A percentile compares a stretch with the other conserved stretches of the same genome.
Conservation (phyloP, 2,797 vertebrate genomes). For the Momotus momota region DNA sequence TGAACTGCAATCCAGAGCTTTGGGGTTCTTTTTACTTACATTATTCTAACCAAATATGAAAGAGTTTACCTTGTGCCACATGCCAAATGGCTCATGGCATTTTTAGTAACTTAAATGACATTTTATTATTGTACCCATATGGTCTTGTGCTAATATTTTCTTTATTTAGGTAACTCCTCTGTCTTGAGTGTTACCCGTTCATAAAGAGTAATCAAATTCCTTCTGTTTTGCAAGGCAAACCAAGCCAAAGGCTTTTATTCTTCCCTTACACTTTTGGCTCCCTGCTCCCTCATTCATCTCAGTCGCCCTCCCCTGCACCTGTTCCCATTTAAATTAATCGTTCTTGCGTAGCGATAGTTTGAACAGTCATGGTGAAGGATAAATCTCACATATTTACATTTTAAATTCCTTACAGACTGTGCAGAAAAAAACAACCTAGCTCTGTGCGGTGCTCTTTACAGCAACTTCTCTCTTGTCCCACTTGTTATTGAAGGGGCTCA, state of each 20-base stretch:
- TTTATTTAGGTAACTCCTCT: constrained; percentile 33
- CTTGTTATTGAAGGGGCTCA: not conserved
- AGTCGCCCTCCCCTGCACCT: not conserved
- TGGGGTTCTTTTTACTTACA: not conserved
- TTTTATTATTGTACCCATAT: constrained; percentile 18
- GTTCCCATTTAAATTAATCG: not conserved
- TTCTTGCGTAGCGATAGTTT: not conserved
- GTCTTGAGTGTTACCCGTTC: not conserved
- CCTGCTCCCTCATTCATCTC: not conserved
- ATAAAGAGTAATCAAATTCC: constrained; percentile 23
- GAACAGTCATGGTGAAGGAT: not conserved
- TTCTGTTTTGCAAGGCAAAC: constrained; percentile 5
- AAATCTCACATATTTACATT: not conserved
- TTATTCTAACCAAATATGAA: not conserved
- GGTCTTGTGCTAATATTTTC: constrained; percentile 33
- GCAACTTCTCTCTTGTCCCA: not conserved
- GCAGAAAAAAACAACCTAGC: not conserved
- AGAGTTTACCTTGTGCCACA: not conserved
- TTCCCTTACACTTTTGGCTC: not conserved
- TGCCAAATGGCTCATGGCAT: not conserved
- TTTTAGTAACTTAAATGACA: constrained; percentile 24
- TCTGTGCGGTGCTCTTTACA: not conserved
- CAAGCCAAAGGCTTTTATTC: constrained; percentile 40
- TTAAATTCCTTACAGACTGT: not conserved
- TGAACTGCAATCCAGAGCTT: not conserved